Conservation (phyloP, 2,888 invertebrate species). For the Lasioglossum lativentre region DNA sequence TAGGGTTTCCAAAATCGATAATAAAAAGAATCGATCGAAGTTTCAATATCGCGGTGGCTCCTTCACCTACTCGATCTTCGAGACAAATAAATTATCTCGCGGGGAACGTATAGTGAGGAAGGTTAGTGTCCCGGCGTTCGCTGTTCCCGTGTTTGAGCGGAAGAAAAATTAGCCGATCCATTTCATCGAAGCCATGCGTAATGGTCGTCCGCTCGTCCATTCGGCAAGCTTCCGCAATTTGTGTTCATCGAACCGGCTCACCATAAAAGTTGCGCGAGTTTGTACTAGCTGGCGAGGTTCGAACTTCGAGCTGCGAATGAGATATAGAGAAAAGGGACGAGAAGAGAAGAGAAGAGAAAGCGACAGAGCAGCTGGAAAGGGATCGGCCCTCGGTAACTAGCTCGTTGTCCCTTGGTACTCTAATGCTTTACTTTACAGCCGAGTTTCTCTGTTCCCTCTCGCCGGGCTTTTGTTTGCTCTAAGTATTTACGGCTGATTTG, state of each 20-base stretch:
- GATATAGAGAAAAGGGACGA: not conserved
- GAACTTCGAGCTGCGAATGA: not conserved
- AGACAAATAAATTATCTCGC: slow-evolving; percentile 1
- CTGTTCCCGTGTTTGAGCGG: not conserved
- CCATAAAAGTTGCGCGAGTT: slow-evolving; percentile 71
- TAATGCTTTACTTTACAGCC: slow-evolving; percentile 76
- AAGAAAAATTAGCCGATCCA: slow-evolving; percentile 33
- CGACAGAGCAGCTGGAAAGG: not conserved
- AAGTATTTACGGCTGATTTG: slow-evolving; percentile 80
- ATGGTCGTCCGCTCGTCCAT: slow-evolving; percentile 71
- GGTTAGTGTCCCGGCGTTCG: not conserved
- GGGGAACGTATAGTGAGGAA: not conserved
- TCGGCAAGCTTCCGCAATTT: slow-evolving; percentile 70
- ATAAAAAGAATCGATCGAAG: not conserved
- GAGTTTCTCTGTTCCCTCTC: slow-evolving; percentile 63
- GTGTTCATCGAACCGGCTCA: slow-evolving; percentile 74
- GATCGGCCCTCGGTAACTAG: slow-evolving; percentile 60
- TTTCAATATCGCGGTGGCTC: not conserved
- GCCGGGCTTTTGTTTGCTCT: slow-evolving; percentile 73
- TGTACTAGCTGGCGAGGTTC: not conserved
- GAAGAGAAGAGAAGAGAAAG: not conserved
- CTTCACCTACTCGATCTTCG: not conserved
- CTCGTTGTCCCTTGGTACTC: slow-evolving; percentile 62
- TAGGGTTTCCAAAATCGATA: not conserved
- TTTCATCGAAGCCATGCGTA: not conserved